These are phyloP conservation scores for Calosoma granatense DNA, from an alignment of 1,140 invertebrate genomes.

Conservation along the genomic window DNA sequence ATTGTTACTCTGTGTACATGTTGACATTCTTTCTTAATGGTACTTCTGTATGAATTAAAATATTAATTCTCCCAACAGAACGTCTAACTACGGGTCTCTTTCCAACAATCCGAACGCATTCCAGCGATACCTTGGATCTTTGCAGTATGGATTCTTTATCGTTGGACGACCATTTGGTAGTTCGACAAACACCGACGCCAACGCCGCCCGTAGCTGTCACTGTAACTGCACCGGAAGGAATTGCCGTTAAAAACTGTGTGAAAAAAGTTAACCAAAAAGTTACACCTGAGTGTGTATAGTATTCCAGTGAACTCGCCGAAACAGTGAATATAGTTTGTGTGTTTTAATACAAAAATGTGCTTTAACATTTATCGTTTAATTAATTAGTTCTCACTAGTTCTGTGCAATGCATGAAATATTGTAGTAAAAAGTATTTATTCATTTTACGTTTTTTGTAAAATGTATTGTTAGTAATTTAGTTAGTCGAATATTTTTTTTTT, in stretches of 20 bases:
- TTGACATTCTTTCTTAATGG: too few species aligned
- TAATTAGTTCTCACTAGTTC: background rate
- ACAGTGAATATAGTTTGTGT: background rate
- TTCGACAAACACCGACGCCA: conserved; percentile 23
- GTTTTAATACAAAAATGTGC: background rate
- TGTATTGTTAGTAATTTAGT: too few species aligned
- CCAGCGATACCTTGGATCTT: conserved; percentile 25
- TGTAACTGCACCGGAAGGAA: conserved; percentile 24
- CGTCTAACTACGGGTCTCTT: conserved; percentile 23
- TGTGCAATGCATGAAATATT: too few species aligned
- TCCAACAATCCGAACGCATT: conserved; percentile 25
- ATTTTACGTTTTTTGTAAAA: too few species aligned
- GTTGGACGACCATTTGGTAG: conserved; percentile 26
- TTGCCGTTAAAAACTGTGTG: conserved; percentile 10
- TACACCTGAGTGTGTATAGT: background rate
- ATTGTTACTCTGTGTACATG: too few species aligned
- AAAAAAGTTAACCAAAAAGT: conserved; percentile 2
- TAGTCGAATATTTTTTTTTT: too few species aligned
- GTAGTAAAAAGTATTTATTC: too few species aligned
- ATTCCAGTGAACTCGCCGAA: too few species aligned
- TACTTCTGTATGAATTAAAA: too few species aligned
- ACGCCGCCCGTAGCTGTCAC: conserved; percentile 22
- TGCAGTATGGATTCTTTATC: conserved; percentile 30
- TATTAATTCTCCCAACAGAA: too few species aligned
- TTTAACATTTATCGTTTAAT: background rate